phyloP scores from a whole-genome alignment of 1,140 invertebrate genomes.

The Dryas iulia region DNA sequence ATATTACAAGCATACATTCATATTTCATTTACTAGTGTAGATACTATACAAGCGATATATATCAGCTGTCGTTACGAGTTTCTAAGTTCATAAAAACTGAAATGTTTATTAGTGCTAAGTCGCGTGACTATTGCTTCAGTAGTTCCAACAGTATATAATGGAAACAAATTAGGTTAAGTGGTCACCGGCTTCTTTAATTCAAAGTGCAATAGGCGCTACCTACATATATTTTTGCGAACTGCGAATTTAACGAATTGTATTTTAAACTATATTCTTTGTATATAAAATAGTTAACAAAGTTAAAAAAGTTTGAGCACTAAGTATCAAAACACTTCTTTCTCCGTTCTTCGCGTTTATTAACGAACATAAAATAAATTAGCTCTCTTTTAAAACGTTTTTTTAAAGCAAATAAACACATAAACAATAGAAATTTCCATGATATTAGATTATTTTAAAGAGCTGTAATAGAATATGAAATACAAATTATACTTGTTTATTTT shows the following conservation, averaged over 20 bases:
- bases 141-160: slow-evolving; percentile 29
- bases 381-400: too few relatives aligned
- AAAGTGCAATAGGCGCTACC: slow-evolving; percentile 21
- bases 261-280: too few relatives aligned
- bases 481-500: slow-evolving; percentile 25
- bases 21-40: too few relatives aligned
- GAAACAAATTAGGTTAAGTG: slow-evolving; percentile 50
- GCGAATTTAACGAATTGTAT: too few relatives aligned
- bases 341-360: too few relatives aligned
- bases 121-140: slow-evolving; percentile 36
- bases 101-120: slow-evolving; percentile 12
- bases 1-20: too few relatives aligned
- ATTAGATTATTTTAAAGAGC: background rate
- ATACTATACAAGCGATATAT: background rate
- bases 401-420: background rate
- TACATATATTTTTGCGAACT: too few relatives aligned
- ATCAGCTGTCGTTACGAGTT: background rate
- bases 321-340: too few relatives aligned
- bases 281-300: too few relatives aligned
- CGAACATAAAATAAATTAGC: background rate
- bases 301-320: too few relatives aligned
- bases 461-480: slow-evolving; percentile 3
- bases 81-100: background rate
- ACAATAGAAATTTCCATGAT: background rate
- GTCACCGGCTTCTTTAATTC: slow-evolving; percentile 36